Percentiles rank a stretch among this genome's conserved stretches.
phyloP scores from a whole-genome alignment of 1,140 invertebrate genomes.

The Spodoptera litura region DNA sequence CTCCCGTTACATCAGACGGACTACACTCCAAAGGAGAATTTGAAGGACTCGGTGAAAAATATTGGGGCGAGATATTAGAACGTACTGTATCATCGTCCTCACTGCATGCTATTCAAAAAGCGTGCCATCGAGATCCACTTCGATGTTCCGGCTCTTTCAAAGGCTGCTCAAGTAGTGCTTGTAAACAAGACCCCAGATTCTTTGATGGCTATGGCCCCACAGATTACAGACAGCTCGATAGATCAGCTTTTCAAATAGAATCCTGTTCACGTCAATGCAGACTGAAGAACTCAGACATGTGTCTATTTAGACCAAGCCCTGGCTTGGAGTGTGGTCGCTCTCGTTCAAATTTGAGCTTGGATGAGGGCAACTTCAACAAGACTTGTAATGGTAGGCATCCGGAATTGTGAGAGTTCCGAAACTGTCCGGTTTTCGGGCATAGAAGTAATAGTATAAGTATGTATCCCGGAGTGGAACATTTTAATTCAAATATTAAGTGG shows the following conservation, averaged over 20 bases:
- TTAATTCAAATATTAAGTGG: constrained; percentile 84
- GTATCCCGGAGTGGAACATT: constrained; percentile 81
- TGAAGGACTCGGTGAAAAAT: constrained; percentile 91
- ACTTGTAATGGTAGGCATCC: constrained; percentile 82
- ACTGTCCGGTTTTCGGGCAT: constrained; percentile 83
- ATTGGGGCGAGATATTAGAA: constrained; percentile 92
- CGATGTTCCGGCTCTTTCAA: constrained; percentile 83
- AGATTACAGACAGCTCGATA: constrained; percentile 81
- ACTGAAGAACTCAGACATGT: constrained; percentile 82
- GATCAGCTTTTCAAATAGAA: constrained; percentile 83
- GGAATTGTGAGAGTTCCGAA: constrained; percentile 85
- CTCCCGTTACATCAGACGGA: constrained; percentile 80
- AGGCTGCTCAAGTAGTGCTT: constrained; percentile 71
- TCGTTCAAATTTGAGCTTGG: constrained; percentile 83
- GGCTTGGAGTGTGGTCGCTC: constrained; percentile 79
- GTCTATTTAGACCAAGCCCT: constrained; percentile 78
- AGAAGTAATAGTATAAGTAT: constrained; percentile 84
- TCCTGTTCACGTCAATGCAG: constrained; percentile 80
- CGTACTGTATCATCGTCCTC: constrained; percentile 90
- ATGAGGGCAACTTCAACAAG: constrained; percentile 84
- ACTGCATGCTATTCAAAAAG: constrained; percentile 88
- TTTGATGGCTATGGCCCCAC: constrained; percentile 79
- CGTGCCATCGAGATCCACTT: constrained; percentile 81
- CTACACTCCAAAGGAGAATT: constrained; percentile 87
- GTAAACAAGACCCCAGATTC: constrained; percentile 80